Evolutionary conservation across 2,113 vertebrate genomes (phyloP), one percentile per base, ranked within the genome.

Genomic region (Triplophysa rosa): DNA sequence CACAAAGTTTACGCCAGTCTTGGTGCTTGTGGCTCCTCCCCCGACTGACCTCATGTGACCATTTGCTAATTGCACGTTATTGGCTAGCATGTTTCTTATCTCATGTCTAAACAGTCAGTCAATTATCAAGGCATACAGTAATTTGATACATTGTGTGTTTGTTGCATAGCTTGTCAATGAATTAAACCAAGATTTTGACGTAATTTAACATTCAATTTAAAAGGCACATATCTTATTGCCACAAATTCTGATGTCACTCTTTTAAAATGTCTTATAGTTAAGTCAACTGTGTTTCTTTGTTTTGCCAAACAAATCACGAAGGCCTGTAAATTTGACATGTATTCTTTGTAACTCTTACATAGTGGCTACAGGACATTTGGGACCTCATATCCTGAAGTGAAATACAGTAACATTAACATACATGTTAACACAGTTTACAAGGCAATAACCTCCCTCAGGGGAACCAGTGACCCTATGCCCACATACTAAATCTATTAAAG

Each of bases 351-450:
- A 33, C 21, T 37, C 54, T 68, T 21, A 52, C 58, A 56, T 21
- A 62, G 64, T 17, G 61, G 33, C 59, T 45, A 19, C 12, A 58
- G 67, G 75, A 70, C 75, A 42, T 82, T 67, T 37, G 83, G 70
- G 66, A 76, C 68, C 74, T 78, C 67, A 75, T 78, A 67, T 80
- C 77, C 74, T 75, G 69, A 58, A 64, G 45, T 64, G 77, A 80
- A 72, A 76, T 80, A 71, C 69, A 80, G 80, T 61, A 80, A 70
- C 80, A 83, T 82, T 84, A 86, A 84, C 85, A 81, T 84, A 81
- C 83, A 79, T 80, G 83, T 83, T 86, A 79, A 72, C 72, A 71
- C 76, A 77, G 85, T 86, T 86, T 86, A 86, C 78, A 82, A 86
- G 85, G 80, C 83, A 86, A 81, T 86, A 86, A 84, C 80, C 65